Percentiles rank a stretch among this genome's conserved stretches.
Evolutionary conservation across 2,888 invertebrate genomes (phyloP).

Genomic region (Hanleya hanleyi): DNA sequence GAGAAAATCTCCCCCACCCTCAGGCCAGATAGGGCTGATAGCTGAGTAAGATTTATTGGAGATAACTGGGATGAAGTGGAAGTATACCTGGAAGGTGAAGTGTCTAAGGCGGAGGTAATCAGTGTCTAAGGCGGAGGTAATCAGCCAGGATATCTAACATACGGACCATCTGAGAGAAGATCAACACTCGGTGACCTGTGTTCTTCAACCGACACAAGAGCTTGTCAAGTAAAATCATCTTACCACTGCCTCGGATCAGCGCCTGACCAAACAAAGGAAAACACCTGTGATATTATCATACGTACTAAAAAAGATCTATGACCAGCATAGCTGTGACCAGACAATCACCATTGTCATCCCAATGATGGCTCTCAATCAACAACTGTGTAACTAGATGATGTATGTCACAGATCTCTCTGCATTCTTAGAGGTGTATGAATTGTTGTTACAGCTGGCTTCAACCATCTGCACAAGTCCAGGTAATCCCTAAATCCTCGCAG

Average conservation of each 20-base stretch:
- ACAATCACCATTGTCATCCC: too few species aligned
- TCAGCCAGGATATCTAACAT: conserved; percentile 98
- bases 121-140: conserved; percentile 92
- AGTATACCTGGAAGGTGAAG: conserved; percentile 87
- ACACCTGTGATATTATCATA: too few species aligned
- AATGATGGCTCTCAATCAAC: too few species aligned
- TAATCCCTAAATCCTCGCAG: too few species aligned
- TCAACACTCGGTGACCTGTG: conserved; percentile 97
- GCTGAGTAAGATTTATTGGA: background rate
- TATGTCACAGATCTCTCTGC: too few species aligned
- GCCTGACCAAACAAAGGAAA: conserved; percentile 79
- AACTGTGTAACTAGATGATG: too few species aligned
- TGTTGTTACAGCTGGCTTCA: too few species aligned
- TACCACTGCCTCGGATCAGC: conserved; percentile 94
- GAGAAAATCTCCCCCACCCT: too few species aligned
- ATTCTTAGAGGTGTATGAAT: too few species aligned
- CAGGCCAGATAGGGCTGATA: background rate
- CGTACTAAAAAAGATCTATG: too few species aligned
- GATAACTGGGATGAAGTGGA: background rate
- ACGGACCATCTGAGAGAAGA: conserved; percentile 99
- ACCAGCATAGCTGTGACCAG: too few species aligned
- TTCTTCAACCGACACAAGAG: conserved; percentile 91
- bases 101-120: conserved; percentile 95
- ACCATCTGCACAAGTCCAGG: too few species aligned
- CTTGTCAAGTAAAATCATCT: conserved; percentile 95